These are phyloP conservation scores for Procambarus clarkii DNA, from an alignment of 1,140 invertebrate genomes.

Conservation along the genomic window DNA sequence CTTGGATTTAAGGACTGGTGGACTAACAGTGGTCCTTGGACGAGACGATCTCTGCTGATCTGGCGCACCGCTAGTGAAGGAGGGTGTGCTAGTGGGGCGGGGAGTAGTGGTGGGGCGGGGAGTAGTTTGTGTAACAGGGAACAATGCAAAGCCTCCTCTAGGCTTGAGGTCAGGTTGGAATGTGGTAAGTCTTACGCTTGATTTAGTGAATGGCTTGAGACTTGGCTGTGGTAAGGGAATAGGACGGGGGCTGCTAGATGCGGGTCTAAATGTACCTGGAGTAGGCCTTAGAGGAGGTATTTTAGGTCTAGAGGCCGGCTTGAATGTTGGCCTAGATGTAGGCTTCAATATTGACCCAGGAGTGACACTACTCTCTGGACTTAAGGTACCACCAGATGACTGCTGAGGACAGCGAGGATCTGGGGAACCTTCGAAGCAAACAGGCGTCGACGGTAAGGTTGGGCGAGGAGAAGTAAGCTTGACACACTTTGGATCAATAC, in stretches of 20 bases:
- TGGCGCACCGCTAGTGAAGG: neutral
- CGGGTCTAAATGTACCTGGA: conserved; percentile 6
- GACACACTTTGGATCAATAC: conserved; percentile 22
- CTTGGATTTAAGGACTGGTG: conserved; percentile 53
- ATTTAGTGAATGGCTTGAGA: neutral
- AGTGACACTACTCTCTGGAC: neutral
- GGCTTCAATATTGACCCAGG: neutral
- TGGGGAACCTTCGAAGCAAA: conserved; percentile 37
- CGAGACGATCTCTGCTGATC: conserved; percentile 4
- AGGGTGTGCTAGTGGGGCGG: conserved; percentile 32
- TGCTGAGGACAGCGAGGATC: conserved; percentile 51
- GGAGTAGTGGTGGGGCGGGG: conserved; percentile 37
- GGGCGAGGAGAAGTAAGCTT: neutral
- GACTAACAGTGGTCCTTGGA: conserved; percentile 33
- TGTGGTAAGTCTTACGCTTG: conserved; percentile 1
- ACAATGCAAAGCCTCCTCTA: conserved; percentile 74
- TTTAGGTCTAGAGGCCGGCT: neutral
- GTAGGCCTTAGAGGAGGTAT: neutral
- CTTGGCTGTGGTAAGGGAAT: no score
- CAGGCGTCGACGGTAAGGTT: neutral
- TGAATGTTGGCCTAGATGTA: neutral
- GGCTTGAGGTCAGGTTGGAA: neutral
- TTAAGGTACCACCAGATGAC: neutral
- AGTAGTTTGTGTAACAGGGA: conserved; percentile 62
- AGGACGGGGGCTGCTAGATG: neutral